phyloP scores from a whole-genome alignment of 2,113 vertebrate genomes.

The Callocephalon fimbriatum region DNA sequence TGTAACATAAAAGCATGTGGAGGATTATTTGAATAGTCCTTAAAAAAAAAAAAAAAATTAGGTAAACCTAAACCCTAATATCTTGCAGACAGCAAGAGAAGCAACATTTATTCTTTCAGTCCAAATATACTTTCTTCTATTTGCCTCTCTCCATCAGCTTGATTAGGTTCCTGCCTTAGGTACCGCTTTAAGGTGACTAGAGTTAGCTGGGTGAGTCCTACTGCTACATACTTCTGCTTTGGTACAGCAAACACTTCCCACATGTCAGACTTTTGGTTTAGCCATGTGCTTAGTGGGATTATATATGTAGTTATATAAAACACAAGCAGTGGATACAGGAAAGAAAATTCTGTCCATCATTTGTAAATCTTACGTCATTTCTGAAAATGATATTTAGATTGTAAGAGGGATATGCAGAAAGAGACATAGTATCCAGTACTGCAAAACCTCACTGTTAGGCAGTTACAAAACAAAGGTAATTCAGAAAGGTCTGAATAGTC shows the following conservation, averaged over 20 bases:
- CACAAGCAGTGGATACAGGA: neutral
- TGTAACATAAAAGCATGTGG: neutral
- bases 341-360: neutral
- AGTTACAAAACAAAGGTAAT: neutral
- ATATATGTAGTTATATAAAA: neutral
- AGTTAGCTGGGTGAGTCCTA: neutral
- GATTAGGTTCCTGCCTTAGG: neutral
- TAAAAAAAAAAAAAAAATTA: neutral
- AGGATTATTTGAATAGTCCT: neutral
- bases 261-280: neutral
- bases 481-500: neutral
- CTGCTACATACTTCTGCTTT: neutral
- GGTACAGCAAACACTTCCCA: neutral
- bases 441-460: neutral
- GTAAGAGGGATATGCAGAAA: neutral
- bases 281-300: neutral
- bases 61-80: neutral
- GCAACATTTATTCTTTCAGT: neutral
- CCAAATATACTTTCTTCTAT: neutral
- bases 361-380: accelerated
- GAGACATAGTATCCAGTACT: neutral
- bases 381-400: neutral
- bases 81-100: neutral
- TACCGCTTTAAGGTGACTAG: neutral
- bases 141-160: neutral